Base-by-base conservation (phyloP, 2,113 vertebrate species). In the Tachycineta bicolor region DNA sequence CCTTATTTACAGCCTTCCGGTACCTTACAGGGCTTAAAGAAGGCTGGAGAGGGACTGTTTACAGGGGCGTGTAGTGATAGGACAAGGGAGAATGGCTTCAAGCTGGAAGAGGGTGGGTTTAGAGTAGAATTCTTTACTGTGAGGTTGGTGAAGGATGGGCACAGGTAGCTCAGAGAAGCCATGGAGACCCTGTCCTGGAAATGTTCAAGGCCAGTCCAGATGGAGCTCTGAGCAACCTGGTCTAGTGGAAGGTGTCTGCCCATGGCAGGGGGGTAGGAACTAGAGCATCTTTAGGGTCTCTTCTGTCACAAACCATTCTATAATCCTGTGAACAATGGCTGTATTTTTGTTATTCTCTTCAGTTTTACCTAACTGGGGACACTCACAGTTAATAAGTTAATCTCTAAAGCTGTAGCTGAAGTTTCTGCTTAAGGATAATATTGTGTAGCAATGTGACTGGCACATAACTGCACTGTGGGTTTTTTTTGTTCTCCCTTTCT, bases 381-480 rank as follows among this genome's bases (percentile, higher is more conserved):
- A 13, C 16, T 67, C 47, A 46, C 4, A 28, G 19, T 71, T 73
- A 56, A 1, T 12, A 23, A 50, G 12, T 28, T 69, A 23, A 69
- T 47, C 34, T 64, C 58, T 31, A 25, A 44, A 12, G 4, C 53
- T 64, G 49, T 33, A 83, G 25, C 23, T 69, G 28, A 41, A 87
- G 20, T 28, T 64, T 14, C 4, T 73, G 34, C 55, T 43, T 41
- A 64, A 68, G 49, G 50, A 18, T 12, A 24, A 37, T 37, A 37
- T 37, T 37, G 37, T 47, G 18, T 6, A 33, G n/a, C 4, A 0
- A 60, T 65, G 44, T 59, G 29, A 46, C 39, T 33, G 60, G 6
- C 22, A 41, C 1, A 1, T 24, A 47, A 76, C 29, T 24, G 7
- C 28, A 25, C 19, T 39, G 14, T 44, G 14, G 2, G 1, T 6